Percentiles rank a stretch among this genome's conserved stretches.
phyloP scores from a whole-genome alignment of 1,140 invertebrate species.

The Mactra quadrangularis region DNA sequence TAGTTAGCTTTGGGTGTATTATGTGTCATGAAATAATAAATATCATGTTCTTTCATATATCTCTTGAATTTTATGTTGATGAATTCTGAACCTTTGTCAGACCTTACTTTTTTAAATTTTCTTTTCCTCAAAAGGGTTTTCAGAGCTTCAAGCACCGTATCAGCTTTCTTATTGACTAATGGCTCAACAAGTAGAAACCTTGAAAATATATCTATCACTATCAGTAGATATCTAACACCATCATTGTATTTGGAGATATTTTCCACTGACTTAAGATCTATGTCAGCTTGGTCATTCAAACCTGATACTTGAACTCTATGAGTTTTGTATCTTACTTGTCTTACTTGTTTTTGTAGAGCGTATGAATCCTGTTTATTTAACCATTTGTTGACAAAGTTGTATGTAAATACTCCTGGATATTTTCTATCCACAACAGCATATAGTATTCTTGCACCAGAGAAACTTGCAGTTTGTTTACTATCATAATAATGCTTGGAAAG shows the following conservation, averaged over 20 bases:
- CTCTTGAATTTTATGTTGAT: constrained; percentile 21
- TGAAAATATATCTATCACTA: constrained; percentile 28
- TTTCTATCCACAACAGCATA: neutral
- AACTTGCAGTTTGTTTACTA: neutral
- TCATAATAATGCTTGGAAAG: neutral
- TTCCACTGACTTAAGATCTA: constrained; percentile 53
- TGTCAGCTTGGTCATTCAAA: constrained; percentile 45
- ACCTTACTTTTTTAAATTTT: neutral
- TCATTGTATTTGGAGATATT: constrained; percentile 50
- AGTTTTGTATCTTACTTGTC: neutral
- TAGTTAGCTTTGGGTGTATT: constrained; percentile 31
- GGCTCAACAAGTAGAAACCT: constrained; percentile 1
- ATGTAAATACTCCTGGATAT: neutral
- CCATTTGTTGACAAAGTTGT: neutral
- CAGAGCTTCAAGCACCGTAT: constrained; percentile 1
- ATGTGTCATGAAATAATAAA: constrained; percentile 26
- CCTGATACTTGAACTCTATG: neutral
- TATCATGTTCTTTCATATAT: constrained; percentile 13
- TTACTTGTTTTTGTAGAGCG: neutral
- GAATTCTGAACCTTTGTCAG: constrained; percentile 20
- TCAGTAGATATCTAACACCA: constrained; percentile 34
- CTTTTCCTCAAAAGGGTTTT: constrained; percentile 5
- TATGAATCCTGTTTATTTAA: neutral
- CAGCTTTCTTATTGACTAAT: constrained; percentile 12
- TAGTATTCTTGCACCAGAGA: neutral